Evolutionary conservation across 2,888 invertebrate species (phyloP).

Genomic region (Ochropacha duplaris): DNA sequence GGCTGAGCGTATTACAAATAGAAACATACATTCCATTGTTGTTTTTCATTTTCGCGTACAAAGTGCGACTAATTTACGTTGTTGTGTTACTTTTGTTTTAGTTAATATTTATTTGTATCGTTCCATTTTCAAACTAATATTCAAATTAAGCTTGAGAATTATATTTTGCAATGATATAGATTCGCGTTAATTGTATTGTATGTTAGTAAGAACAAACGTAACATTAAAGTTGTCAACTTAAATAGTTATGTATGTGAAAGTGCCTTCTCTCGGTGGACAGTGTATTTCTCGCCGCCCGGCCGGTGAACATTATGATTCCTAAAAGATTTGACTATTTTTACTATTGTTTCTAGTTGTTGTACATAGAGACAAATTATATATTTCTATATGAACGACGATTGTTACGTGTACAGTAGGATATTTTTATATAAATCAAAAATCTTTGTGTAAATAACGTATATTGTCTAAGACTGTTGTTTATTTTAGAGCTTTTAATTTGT

Average conservation of each 20-base stretch:
- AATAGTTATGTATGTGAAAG: slow-evolving; percentile 19
- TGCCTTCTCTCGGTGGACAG: slow-evolving; percentile 38
- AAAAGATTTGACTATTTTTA: slow-evolving; percentile 78
- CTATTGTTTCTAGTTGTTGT: slow-evolving; percentile 75
- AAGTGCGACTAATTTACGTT: slow-evolving; percentile 3
- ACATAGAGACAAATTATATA: slow-evolving; percentile 75
- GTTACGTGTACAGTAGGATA: slow-evolving; percentile 80
- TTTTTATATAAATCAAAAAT: slow-evolving; percentile 70
- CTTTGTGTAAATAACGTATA: slow-evolving; percentile 80
- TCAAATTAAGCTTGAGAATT: not conserved
- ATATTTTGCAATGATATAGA: not conserved
- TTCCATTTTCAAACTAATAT: not conserved
- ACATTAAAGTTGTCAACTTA: not conserved
- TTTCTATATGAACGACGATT: slow-evolving; percentile 76
- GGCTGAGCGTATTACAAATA: not conserved
- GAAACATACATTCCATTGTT: slow-evolving; percentile 8
- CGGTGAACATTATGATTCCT: slow-evolving; percentile 65
- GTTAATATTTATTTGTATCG: not conserved
- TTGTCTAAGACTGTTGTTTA: slow-evolving; percentile 82
- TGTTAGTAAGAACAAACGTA: not conserved
- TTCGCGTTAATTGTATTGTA: not conserved
- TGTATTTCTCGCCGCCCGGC: slow-evolving; percentile 45
- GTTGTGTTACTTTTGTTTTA: not conserved
- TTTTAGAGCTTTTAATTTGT: slow-evolving; percentile 80
- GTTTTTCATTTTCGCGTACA: not conserved